A percentile compares a stretch with the other conserved stretches of the same genome.
Conservation (phyloP, 2,888 invertebrate genomes). For the Macrosoma leucophasiata region DNA sequence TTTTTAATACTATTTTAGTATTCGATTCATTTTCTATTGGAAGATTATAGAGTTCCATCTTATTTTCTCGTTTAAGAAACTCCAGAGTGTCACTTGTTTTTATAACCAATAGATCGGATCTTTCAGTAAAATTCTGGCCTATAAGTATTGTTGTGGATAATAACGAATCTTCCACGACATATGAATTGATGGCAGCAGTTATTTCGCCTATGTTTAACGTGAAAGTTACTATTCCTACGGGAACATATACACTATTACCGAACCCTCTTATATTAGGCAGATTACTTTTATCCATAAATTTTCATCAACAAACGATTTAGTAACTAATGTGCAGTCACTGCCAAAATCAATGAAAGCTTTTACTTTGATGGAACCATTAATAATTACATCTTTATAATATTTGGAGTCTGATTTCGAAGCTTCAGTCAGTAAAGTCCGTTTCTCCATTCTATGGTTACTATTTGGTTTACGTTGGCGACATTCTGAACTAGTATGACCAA, state of each 20-base stretch:
- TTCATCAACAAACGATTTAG: conserved; percentile 2
- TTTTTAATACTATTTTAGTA: conserved; percentile 3
- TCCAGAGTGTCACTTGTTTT: conserved; percentile 5
- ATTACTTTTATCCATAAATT: too few relatives aligned
- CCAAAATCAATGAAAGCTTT: conserved; percentile 7
- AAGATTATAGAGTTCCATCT: conserved; percentile 2
- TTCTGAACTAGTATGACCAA: too few relatives aligned
- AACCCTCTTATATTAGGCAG: conserved; percentile 4
- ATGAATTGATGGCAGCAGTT: too few relatives aligned
- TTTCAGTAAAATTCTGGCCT: conserved; percentile 8
- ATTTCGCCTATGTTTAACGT: background rate
- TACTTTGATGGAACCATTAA: conserved; percentile 4
- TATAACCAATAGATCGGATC: conserved; percentile 3
- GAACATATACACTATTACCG: conserved; percentile 4
- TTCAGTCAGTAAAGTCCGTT: too few relatives aligned
- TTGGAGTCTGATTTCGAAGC: too few relatives aligned
- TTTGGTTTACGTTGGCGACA: too few relatives aligned
- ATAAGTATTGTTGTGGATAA: conserved; percentile 4
- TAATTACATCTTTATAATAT: conserved; percentile 3
- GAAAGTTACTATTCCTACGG: conserved; percentile 3
- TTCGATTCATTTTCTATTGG: background rate
- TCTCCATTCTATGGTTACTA: too few relatives aligned
- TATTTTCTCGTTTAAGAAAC: background rate
- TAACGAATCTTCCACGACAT: too few relatives aligned
- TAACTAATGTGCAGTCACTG: conserved; percentile 9